phyloP scores from a whole-genome alignment of 2,113 vertebrate species.

The Turdus rufiventris region DNA sequence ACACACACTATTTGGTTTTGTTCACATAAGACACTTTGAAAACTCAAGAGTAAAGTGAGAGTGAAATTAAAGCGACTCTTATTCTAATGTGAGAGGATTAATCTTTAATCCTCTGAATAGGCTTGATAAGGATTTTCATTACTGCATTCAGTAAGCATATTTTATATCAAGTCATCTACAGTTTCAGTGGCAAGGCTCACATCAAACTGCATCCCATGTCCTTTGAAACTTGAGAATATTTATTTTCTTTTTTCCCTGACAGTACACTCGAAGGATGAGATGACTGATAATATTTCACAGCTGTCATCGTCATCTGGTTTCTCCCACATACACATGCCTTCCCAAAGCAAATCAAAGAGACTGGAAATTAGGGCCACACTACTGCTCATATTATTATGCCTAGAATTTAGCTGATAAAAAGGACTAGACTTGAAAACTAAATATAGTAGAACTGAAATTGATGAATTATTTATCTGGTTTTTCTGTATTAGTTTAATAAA shows the following conservation, averaged over 20 bases:
- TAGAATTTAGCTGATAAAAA: not conserved
- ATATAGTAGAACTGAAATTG: not conserved
- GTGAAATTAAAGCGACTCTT: not conserved
- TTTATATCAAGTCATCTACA: not conserved
- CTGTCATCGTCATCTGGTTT: not conserved
- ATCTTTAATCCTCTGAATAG: not conserved
- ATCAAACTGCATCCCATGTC: not conserved
- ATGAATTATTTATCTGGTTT: not conserved
- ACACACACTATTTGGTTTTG: not conserved
- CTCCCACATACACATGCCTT: not conserved
- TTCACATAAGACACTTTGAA: not conserved
- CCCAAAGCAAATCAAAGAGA: not conserved
- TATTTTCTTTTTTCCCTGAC: not conserved
- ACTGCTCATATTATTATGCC: not conserved
- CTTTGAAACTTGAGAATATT: not conserved
- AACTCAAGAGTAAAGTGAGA: not conserved
- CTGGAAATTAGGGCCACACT: not conserved
- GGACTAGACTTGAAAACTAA: not conserved
- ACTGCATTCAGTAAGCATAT: not conserved
- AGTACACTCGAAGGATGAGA: not conserved
- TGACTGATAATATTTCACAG: conserved; percentile 2
- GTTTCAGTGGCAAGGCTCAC: not conserved
- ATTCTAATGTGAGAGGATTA: not conserved
- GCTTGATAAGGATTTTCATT: not conserved
- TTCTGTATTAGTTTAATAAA: not conserved